Conservation (phyloP, 2,797 vertebrate species). For the Catharus ustulatus region DNA sequence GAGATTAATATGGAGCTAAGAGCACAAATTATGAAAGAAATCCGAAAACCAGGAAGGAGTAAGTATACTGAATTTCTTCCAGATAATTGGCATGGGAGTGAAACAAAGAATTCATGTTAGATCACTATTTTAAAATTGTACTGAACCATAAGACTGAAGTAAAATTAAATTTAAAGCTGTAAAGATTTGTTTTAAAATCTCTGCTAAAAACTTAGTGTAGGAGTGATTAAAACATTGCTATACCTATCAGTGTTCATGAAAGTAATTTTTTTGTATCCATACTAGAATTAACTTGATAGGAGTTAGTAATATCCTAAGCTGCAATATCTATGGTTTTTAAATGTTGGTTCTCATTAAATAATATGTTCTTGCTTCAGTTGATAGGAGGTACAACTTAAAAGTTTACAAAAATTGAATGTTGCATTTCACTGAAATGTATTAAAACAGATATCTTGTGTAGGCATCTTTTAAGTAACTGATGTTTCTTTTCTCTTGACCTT, state of each 20-base stretch:
- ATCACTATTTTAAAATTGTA: not conserved
- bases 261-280: not conserved
- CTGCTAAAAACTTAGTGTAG: not conserved
- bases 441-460: not conserved
- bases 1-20: conserved; percentile 88
- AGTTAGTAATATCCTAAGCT: not conserved
- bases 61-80: conserved; percentile 66
- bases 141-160: not conserved
- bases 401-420: not conserved
- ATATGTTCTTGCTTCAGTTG: not conserved
- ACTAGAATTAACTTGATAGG: not conserved
- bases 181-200: not conserved
- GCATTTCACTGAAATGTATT: not conserved
- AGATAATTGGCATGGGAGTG: not conserved
- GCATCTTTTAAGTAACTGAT: not conserved
- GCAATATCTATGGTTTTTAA: not conserved
- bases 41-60: conserved; percentile 95
- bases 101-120: not conserved
- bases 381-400: not conserved
- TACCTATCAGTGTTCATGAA: not conserved
- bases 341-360: not conserved
- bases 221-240: not conserved
- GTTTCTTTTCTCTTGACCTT: conserved; percentile 54
- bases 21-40: conserved; percentile 92
- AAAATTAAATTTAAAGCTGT: not conserved